Conservation (phyloP, 2,797 vertebrate species). For the Siniperca undulata region DNA sequence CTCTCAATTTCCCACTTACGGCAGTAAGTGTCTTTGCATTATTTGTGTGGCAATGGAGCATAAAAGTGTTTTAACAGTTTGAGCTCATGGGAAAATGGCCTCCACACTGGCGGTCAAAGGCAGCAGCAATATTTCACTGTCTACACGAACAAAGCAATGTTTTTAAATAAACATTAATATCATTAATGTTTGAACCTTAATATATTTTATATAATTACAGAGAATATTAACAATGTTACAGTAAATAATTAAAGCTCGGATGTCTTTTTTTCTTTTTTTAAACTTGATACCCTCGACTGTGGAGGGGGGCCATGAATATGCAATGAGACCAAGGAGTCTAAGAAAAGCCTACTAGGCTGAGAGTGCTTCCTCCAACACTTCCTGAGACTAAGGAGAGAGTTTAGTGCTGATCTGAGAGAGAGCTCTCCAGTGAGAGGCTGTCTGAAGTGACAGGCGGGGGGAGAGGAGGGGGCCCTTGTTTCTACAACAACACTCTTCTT, state of each 20-base stretch:
- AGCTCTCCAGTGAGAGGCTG: constrained; percentile 75
- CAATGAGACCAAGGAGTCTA: constrained; percentile 70
- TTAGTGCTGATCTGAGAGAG: constrained; percentile 78
- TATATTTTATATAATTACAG: constrained; percentile 15
- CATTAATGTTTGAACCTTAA: constrained; percentile 1
- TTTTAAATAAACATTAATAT: constrained; percentile 36
- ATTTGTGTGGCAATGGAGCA: constrained; percentile 50
- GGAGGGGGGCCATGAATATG: constrained; percentile 75
- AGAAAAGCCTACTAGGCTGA: constrained; percentile 72
- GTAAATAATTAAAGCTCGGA: constrained; percentile 60
- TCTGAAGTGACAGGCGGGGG: constrained; percentile 77
- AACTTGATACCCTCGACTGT: constrained; percentile 56
- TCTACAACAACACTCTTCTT: constrained; percentile 73
- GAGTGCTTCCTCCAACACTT: constrained; percentile 79
- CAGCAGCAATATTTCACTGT: constrained; percentile 30
- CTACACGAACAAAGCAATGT: constrained; percentile 20
- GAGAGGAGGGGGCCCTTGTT: constrained; percentile 1
- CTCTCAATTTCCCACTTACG: constrained; percentile 49
- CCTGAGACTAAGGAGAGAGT: constrained; percentile 78
- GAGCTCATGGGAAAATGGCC: constrained; percentile 56
- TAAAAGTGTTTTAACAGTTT: constrained; percentile 43
- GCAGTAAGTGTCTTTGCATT: constrained; percentile 56
- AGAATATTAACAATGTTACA: constrained; percentile 41
- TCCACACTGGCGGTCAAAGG: constrained; percentile 30
- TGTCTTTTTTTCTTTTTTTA: constrained; percentile 37